Evolutionary conservation across 23 tunicate species (phyloP), one percentile per base, ranked within the genome.

Genomic region (Halocynthia aurantium): DNA sequence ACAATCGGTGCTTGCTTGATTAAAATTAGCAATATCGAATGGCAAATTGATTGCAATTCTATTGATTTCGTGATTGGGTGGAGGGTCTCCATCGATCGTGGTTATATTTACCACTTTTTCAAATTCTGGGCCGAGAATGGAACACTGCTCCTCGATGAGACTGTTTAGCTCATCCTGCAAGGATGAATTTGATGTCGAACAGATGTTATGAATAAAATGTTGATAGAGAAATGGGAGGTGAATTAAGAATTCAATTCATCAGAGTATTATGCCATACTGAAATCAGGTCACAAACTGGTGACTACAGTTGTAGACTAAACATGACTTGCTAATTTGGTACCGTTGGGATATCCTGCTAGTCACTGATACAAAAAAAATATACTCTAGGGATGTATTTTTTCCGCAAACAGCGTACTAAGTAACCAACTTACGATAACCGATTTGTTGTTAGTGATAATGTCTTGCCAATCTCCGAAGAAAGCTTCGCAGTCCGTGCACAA

Each of bases 381-480:
- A 31, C 44, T 31, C 44, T 31, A 31, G 44, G 44, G 44, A 31
- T 31, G 44, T 31, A 31, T 31, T 0, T 31, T 4, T 4, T 31
- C 44, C 44, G 44, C 44, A 44, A 44, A 72, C 13, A 44, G 31
- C 57, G 15, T 50, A 15, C 77, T 5, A 72, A 12, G 13, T 44
- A 10, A 12, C 58, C 50, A 50, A 62, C 96, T 89, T 69, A 89
- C 96, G 67, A 89, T 89, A 15, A 80, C 60, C 13, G 96, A 84
- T 58, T 89, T 72, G 85, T 89, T 89, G 85, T 80, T 89, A 54
- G 67, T 61, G 52, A 89, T 84, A 69, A 83, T 83, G 6, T 13
- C 54, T 51, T 89, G 88, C 96, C 96, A 89, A 78, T 89, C 96
- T 52, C 77, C 52, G 65, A 81, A 50, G 78, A 89, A 89, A 7